Conservation (phyloP, 2,113 vertebrate species). For the Vulpes lagopus region DNA sequence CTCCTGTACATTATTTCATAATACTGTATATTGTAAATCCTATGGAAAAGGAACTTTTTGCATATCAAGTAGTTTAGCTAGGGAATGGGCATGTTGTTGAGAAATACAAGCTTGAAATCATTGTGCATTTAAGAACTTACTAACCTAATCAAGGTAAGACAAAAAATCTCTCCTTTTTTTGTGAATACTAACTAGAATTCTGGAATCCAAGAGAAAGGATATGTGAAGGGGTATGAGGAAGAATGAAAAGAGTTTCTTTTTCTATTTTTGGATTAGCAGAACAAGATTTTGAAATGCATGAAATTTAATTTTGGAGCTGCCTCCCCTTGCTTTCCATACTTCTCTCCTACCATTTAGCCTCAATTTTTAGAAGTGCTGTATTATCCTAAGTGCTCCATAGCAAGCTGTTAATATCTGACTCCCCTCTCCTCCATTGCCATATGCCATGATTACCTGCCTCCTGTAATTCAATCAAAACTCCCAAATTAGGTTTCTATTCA, state of each 20-base stretch:
- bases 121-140: not conserved
- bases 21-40: not conserved
- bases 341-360: not conserved
- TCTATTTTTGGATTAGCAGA: not conserved
- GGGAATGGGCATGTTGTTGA: not conserved
- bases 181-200: not conserved
- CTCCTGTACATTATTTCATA: not conserved
- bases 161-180: not conserved
- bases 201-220: not conserved
- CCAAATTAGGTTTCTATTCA: not conserved
- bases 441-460: not conserved
- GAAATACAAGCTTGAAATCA: not conserved
- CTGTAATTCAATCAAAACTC: not conserved
- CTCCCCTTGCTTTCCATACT: not conserved
- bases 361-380: not conserved
- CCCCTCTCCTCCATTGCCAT: too few relatives aligned
- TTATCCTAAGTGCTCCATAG: not conserved
- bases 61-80: not conserved
- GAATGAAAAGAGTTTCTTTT: not conserved
- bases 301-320: constrained; percentile 18
- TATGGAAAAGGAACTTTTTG: not conserved
- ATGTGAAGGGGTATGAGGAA: not conserved
- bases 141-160: not conserved
- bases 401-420: not conserved
- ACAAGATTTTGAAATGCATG: not conserved